Base-by-base conservation (phyloP, 2,888 invertebrate species). In the Meloe dianella region DNA sequence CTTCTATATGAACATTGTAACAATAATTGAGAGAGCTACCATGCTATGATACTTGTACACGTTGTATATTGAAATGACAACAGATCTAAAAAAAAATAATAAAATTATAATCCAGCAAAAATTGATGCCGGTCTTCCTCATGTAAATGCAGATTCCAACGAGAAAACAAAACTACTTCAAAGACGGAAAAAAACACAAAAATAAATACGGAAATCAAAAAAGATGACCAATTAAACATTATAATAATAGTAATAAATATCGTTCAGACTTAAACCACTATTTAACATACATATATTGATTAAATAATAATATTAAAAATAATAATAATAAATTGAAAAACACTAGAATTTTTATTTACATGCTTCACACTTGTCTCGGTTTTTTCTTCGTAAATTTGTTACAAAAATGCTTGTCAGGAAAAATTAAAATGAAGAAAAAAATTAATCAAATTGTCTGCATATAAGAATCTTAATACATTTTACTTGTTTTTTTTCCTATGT, bases 21-120 rank as follows among this genome's bases (percentile, higher is more conserved):
- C 83, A 83, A 82, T 82, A 82, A 83, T 82, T 82, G 81, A 83
- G 83, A 83, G 83, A 83, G 83, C 83, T 83, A 83, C 81, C 82
- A 81, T 82, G 78, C 81, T 81, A 81, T 78, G 79, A 79, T 81
- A 81, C 80, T 80, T 81, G 80, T 82, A 82, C 80, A 81, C 79
- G 79, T 79, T 80, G 79, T 76, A 78, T 77, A 71, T 74, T 70
- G 77, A 75, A 74, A 76, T 73, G 75, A 81, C 76, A 80, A 80
- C 82, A 83, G 82, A 83, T 82, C 82, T 80, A 81, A 73, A 73
- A 75, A 72, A 66, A 54, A 24, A 54, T n/a, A n/a, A n/a, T n/a
- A n/a, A n/a, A n/a, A n/a, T n/a, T n/a, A n/a, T n/a, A 54, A 5
- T 72, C 71, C 69, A 64, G 72, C 72, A 71, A 60, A 20, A 30